These are phyloP conservation scores for Sturmia bella DNA, from an alignment of 2,888 invertebrate species.

Conservation along the genomic window DNA sequence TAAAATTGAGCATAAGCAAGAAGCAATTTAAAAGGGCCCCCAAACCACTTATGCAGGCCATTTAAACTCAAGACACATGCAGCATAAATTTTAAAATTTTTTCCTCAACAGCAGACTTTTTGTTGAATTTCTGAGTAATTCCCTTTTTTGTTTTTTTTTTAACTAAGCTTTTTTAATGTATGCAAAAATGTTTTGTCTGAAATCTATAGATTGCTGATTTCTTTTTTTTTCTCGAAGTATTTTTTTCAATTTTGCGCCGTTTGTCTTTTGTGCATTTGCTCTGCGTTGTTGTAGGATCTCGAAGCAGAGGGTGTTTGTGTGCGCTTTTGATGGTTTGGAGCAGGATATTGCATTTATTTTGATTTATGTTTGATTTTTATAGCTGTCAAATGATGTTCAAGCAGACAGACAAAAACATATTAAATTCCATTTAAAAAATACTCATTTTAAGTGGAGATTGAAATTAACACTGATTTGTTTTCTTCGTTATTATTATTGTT, in stretches of 20 bases:
- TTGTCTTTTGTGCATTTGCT: constrained; percentile 3
- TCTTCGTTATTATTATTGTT: background rate
- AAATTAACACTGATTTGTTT: constrained; percentile 20
- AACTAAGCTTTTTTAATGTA: constrained; percentile 41
- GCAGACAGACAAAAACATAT: constrained; percentile 58
- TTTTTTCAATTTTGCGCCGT: background rate
- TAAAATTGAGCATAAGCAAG: constrained; percentile 19
- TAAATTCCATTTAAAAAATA: constrained; percentile 42
- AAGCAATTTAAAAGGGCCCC: constrained; percentile 10
- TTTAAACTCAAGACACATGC: constrained; percentile 60
- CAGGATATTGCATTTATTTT: constrained; percentile 68
- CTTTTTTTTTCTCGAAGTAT: constrained; percentile 2
- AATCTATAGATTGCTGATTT: constrained; percentile 50
- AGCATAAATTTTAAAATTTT: constrained; percentile 49
- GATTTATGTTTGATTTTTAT: constrained; percentile 68
- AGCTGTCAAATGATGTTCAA: constrained; percentile 60
- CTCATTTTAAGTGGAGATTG: constrained; percentile 29
- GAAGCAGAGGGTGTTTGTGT: constrained; percentile 31
- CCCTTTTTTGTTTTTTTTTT: constrained; percentile 17
- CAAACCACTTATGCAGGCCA: constrained; percentile 8
- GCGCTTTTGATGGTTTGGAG: constrained; percentile 16
- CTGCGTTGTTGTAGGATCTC: constrained; percentile 5
- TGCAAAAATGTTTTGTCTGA: constrained; percentile 62
- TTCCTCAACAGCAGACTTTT: background rate
- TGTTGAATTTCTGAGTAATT: background rate